These are phyloP conservation scores for Dicerorhinus sumatrensis DNA, from an alignment of 2,113 vertebrate species.

Conservation along the genomic window DNA sequence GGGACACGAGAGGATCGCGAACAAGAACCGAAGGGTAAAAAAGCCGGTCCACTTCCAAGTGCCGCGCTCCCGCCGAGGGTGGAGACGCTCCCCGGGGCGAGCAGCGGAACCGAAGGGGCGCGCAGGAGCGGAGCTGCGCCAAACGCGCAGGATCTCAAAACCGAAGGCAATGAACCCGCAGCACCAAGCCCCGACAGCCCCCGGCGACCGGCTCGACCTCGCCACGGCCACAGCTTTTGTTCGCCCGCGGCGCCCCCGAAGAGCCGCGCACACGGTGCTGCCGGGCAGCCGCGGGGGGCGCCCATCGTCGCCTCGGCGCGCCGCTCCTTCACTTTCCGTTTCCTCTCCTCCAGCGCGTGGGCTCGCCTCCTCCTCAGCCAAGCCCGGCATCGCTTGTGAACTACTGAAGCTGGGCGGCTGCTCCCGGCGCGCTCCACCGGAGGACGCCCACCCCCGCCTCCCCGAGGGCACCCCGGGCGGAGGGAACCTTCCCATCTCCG, in stretches of 20 bases:
- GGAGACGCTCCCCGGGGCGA: neutral
- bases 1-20: neutral
- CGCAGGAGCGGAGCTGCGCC: neutral
- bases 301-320: neutral
- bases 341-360: slow-evolving; percentile 53
- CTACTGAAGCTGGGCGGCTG: neutral
- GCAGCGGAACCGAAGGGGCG: neutral
- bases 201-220: neutral
- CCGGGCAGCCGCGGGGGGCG: slow-evolving; percentile 53
- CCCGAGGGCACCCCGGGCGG: neutral
- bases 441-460: neutral
- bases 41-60: accelerated
- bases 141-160: neutral
- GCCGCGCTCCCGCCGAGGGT: neutral
- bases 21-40: accelerated
- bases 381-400: neutral
- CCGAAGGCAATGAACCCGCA: neutral
- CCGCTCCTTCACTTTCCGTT: slow-evolving; percentile 65
- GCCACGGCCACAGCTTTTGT: neutral
- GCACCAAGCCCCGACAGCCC: no score
- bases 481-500: neutral
- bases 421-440: neutral
- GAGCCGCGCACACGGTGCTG: neutral
- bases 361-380: slow-evolving; percentile 53
- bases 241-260: neutral